Evolutionary conservation across 2,113 vertebrate species (phyloP).

Genomic region (Asarcornis scutulata): DNA sequence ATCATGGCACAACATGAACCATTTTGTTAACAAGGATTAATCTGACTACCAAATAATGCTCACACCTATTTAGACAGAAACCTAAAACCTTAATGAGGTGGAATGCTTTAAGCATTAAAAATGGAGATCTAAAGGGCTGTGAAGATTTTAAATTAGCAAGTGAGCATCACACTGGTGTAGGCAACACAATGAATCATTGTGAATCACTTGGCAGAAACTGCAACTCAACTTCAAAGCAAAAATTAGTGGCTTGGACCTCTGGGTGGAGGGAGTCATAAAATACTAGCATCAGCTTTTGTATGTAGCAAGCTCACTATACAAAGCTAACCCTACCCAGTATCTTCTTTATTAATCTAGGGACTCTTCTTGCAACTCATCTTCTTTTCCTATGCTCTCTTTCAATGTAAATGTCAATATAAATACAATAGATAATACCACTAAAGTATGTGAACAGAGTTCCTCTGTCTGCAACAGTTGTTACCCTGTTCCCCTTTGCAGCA

Average conservation of each 20-base stretch:
- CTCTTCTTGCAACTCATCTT: background rate
- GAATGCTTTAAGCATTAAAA: conserved; percentile 55
- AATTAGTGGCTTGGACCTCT: conserved; percentile 50
- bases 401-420: background rate
- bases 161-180: conserved; percentile 40
- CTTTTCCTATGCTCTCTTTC: background rate
- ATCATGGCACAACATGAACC: conserved; percentile 58
- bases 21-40: conserved; percentile 63
- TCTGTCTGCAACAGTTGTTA: background rate
- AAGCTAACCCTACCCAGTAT: background rate
- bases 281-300: conserved; percentile 42
- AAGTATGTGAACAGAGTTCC: background rate
- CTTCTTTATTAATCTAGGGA: background rate
- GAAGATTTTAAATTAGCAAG: conserved; percentile 65
- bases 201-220: conserved; percentile 68
- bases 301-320: conserved; percentile 12
- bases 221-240: conserved; percentile 74
- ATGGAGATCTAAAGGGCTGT: conserved; percentile 47
- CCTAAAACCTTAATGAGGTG: conserved; percentile 8
- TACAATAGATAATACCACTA: background rate
- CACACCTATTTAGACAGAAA: conserved; percentile 61
- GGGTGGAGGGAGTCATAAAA: conserved; percentile 38
- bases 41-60: conserved; percentile 12
- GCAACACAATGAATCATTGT: conserved; percentile 68
- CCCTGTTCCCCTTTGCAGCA: background rate